Base-by-base conservation (phyloP, 2,888 invertebrate species). In the Clitarchus hookeri region DNA sequence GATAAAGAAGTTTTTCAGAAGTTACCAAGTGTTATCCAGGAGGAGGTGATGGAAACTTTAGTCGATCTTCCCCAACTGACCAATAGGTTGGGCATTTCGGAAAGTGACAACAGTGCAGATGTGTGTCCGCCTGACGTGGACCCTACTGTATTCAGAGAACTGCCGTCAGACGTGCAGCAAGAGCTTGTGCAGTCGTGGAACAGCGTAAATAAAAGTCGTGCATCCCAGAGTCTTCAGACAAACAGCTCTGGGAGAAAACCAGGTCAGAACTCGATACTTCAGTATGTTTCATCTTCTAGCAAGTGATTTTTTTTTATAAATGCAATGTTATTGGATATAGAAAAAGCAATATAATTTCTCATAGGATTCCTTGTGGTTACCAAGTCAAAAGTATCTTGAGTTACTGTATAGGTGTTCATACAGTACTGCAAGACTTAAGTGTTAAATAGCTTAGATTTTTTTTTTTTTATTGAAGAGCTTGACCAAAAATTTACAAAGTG, bases 131-230 rank as follows among this genome's bases (percentile, higher is more conserved):
- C 94, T 87, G 94, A 94, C 88, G 94, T 94, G 26, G 95, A 95
- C 91, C 93, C 94, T 86, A 93, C 93, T 89, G 95, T 96, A 84
- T 96, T 96, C 90, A 94, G 93, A 88, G 94, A 95, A 88, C 91
- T 96, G 88, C 96, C 96, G 0, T 91, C 93, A 48, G 95, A 96
- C 84, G 93, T 96, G 91, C 95, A 96, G 90, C 94, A 95, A 89
- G 96, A 96, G 91, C 91, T 96, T 36, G 94, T 95, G 90, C 92
- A 93, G n/a, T 94, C 95, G 90, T 95, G 95, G 94, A 93, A 93
- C 54, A 86, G 25, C n/a, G 78, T 90, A 91, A 85, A 91, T 91
- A 25, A 25, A 26, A 65, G 83, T 54, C 65, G 8, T 36, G 26
- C 27, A 84, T 78, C 82, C 13, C 16, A 26, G 11, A 23, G 65